Base-by-base conservation (phyloP, 2,113 vertebrate species). In the Mormyrus lacerda region DNA sequence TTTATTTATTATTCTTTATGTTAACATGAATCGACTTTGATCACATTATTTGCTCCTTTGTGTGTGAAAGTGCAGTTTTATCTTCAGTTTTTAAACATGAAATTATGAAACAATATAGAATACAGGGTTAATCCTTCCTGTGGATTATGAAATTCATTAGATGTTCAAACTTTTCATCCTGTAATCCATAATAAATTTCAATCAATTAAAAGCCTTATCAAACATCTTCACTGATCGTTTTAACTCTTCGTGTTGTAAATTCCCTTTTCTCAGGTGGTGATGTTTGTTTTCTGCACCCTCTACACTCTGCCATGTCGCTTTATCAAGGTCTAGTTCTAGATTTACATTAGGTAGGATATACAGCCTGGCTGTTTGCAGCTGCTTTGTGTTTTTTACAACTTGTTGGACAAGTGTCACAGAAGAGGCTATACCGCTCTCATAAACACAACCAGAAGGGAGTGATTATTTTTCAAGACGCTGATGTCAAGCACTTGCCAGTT, bases 401-500 rank as follows among this genome's bases (percentile, higher is more conserved):
- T 31, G 85, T 53, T 87, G 48, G 48, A 39, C 85, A 55, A 39
- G 85, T 87, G 50, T 87, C 85, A 55, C 85, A 53, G 27, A 87
- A 24, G 10, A 87, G 85, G 85, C 85, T 50, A 19, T 35, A 50
- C 31, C 6, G 50, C 85, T 35, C 69, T 88, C 42, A 47, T 76
- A 69, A 73, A 88, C 87, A 19, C 69, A 21, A 51, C 44, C 69
- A 88, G 65, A 82, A 73, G 88, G 65, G n/a, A 51, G 69, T 35
- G 69, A 88, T 88, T 88, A 79, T 88, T 88, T 35, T 79, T 51
- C 69, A 48, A 50, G 88, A 88, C 45, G 42, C 44, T n/a, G 55
- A 55, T 55, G 55, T 61, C 53, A 44, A 47, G 82, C 5, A 24
- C 21, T 27, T 39, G 87, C 55, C 87, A 65, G 87, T 88, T 45